These are phyloP conservation scores for Felis chaus DNA, from an alignment of 2,113 vertebrate genomes.

Conservation along the genomic window DNA sequence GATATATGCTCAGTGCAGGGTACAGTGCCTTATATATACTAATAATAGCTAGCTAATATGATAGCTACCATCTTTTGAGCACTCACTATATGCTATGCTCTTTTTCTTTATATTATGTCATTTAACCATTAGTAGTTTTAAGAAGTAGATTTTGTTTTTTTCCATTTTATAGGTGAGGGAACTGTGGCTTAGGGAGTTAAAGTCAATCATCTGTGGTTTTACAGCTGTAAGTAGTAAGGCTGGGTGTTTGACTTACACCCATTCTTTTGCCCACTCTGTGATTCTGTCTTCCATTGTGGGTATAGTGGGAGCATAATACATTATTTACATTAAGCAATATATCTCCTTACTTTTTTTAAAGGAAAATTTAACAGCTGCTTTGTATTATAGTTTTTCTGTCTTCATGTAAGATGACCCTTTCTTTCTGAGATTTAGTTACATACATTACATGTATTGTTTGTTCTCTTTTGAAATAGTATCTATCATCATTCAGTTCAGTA, in stretches of 20 bases:
- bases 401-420: constrained; percentile 11
- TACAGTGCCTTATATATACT: not conserved
- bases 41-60: constrained; percentile 2
- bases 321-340: constrained; percentile 10
- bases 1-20: not conserved
- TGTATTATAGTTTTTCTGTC: not conserved
- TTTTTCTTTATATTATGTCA: constrained; percentile 33
- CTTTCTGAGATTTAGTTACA: not conserved
- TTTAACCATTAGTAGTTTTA: constrained; percentile 14
- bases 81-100: not conserved
- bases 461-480: not conserved
- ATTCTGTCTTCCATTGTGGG: constrained; percentile 13
- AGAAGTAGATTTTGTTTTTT: not conserved
- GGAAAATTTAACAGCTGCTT: constrained; percentile 3
- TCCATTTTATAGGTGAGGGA: constrained; percentile 22
- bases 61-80: not conserved
- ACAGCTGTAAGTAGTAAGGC: not conserved
- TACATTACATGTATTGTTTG: not conserved
- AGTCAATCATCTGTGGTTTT: not conserved
- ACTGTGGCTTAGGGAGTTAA: constrained; percentile 1
- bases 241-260: not conserved
- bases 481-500: not conserved
- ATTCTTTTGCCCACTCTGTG: not conserved
- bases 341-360: constrained; percentile 18
- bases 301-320: not conserved